Evolutionary conservation across 1,140 invertebrate genomes (phyloP).

Genomic region (Anoplolepis gracilipes): DNA sequence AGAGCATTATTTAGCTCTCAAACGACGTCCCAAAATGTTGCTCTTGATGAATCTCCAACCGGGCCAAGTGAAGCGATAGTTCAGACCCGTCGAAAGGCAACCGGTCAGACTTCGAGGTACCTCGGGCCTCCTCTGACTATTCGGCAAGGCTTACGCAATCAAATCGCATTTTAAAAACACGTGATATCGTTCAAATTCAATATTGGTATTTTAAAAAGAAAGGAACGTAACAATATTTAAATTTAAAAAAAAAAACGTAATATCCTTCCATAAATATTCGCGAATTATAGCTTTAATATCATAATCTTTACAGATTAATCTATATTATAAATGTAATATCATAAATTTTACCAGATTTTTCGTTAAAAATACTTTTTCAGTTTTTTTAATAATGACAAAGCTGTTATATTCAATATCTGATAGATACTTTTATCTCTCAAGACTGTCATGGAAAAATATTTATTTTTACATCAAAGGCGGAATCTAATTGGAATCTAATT

Average conservation of each 20-base stretch:
- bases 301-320: no score
- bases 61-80: not conserved
- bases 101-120: slow-evolving; percentile 50
- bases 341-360: not conserved
- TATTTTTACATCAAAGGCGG: not conserved
- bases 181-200: not conserved
- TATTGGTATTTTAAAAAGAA: not conserved
- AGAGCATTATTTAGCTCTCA: slow-evolving; percentile 9
- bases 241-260: no score
- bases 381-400: not conserved
- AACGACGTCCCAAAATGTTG: slow-evolving; percentile 31
- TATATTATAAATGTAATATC: no score
- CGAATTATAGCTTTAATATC: not conserved
- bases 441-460: not conserved
- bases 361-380: not conserved
- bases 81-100: slow-evolving; percentile 44
- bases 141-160: not conserved
- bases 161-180: not conserved
- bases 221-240: no score
- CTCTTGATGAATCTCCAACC: not conserved
- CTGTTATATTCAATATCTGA: not conserved
- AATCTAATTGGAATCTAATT: slow-evolving; percentile 11
- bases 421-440: not conserved
- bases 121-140: slow-evolving; percentile 11
- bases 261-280: not conserved